Evolutionary conservation across 2,797 vertebrate genomes (phyloP).

Genomic region (Arrhamphus sclerolepis): DNA sequence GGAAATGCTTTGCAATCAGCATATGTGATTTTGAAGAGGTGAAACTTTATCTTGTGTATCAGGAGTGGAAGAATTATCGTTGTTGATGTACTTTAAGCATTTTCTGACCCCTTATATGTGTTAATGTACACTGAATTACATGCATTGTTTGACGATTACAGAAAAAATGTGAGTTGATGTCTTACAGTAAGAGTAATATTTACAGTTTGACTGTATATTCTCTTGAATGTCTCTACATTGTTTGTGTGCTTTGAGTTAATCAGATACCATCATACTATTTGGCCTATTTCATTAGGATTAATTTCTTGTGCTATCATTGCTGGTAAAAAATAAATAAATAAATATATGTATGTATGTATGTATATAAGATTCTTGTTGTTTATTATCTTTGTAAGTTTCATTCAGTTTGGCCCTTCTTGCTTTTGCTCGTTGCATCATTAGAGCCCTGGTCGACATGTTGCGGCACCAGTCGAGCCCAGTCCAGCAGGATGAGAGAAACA

Average conservation of each 20-base stretch:
- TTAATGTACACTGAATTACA: background rate
- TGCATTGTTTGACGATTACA: background rate
- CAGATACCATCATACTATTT: too few relatives aligned
- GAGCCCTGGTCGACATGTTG: conserved; percentile 92
- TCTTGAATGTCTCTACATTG: too few relatives aligned
- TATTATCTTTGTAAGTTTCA: background rate
- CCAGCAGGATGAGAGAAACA: conserved; percentile 89
- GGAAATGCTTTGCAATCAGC: conserved; percentile 25
- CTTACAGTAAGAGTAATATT: too few relatives aligned
- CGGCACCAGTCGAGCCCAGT: conserved; percentile 90
- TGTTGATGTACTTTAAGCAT: conserved; percentile 8
- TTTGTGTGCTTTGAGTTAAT: too few relatives aligned
- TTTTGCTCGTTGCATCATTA: conserved; percentile 48
- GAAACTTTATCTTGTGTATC: conserved; percentile 3
- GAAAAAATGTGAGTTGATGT: too few relatives aligned
- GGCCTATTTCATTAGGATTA: too few relatives aligned
- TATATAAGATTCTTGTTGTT: background rate
- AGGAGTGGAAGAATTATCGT: conserved; percentile 7
- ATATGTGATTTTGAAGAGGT: conserved; percentile 27
- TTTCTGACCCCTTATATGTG: conserved; percentile 7
- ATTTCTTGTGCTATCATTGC: too few relatives aligned
- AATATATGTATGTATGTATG: too few relatives aligned
- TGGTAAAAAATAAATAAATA: too few relatives aligned
- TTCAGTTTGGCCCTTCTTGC: conserved; percentile 1
- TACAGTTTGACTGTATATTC: too few relatives aligned